Percentiles rank a stretch among this genome's conserved stretches.
Conservation (phyloP, 2,888 invertebrate species). For the Idaea dimidiata region DNA sequence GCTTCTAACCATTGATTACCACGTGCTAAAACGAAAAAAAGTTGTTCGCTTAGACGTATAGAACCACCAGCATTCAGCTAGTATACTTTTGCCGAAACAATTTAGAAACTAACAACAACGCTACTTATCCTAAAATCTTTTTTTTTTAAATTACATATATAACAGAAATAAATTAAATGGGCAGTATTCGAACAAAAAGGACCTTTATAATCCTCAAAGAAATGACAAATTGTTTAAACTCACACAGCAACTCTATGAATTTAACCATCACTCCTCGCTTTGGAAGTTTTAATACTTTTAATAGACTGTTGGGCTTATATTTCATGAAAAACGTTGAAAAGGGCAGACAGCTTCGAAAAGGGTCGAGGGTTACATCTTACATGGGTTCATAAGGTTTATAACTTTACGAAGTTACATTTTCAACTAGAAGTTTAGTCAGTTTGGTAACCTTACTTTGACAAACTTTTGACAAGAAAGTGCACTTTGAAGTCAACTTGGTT, state of each 20-base stretch:
- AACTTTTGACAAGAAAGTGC: neutral
- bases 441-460: neutral
- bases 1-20: neutral
- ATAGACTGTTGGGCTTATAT: constrained; percentile 1
- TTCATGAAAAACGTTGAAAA: neutral
- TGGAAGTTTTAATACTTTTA: neutral
- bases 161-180: neutral
- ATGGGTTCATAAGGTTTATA: neutral
- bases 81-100: no score
- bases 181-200: neutral
- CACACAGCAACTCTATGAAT: neutral
- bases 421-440: neutral
- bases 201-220: neutral
- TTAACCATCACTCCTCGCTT: neutral
- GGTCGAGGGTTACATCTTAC: neutral
- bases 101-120: no score
- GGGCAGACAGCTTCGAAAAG: constrained; percentile 1
- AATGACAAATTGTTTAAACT: neutral
- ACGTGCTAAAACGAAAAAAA: no score
- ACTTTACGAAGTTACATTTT: neutral
- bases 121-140: no score
- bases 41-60: no score
- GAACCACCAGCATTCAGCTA: no score
- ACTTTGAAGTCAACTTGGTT: neutral
- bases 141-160: no score